Conservation (phyloP, 2,113 vertebrate species). For the Gasterosteus aculeatus region DNA sequence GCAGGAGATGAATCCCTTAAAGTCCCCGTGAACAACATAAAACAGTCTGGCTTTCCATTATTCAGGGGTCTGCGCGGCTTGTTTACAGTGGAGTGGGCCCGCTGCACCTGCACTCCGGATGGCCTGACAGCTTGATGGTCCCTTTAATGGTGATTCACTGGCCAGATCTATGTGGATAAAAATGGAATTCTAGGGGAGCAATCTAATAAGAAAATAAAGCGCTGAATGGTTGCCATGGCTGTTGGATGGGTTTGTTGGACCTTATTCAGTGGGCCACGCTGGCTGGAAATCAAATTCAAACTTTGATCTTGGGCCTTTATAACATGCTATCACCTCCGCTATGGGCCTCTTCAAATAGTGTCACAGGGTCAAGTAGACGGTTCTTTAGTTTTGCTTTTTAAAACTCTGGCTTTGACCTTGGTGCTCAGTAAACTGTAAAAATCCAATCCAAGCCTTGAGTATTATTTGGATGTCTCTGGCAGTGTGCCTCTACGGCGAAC, state of each 20-base stretch:
- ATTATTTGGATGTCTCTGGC: slow-evolving; percentile 42
- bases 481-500: slow-evolving; percentile 33
- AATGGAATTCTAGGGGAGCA: slow-evolving; percentile 83
- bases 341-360: slow-evolving; percentile 54
- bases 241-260: slow-evolving; percentile 65
- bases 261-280: slow-evolving; percentile 57
- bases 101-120: slow-evolving; percentile 78
- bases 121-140: slow-evolving; percentile 82
- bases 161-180: slow-evolving; percentile 82
- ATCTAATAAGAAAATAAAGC: slow-evolving; percentile 83
- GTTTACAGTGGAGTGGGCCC: slow-evolving; percentile 78
- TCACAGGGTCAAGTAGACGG: slow-evolving; percentile 65
- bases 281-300: slow-evolving; percentile 77
- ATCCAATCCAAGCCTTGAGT: slow-evolving; percentile 42
- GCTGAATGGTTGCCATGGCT: slow-evolving; percentile 70
- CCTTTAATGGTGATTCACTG: slow-evolving; percentile 84
- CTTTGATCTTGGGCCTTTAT: slow-evolving; percentile 78
- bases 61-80: slow-evolving; percentile 73
- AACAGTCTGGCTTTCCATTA: slow-evolving; percentile 76
- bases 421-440: slow-evolving; percentile 63
- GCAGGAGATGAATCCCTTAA: slow-evolving; percentile 79
- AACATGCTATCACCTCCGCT: slow-evolving; percentile 66
- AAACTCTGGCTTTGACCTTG: slow-evolving; percentile 66
- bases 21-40: slow-evolving; percentile 75
- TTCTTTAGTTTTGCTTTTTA: slow-evolving; percentile 66